Percentiles rank a stretch among this genome's conserved stretches.
Evolutionary conservation across 2,797 vertebrate genomes (phyloP).

Genomic region (Falco concolor): DNA sequence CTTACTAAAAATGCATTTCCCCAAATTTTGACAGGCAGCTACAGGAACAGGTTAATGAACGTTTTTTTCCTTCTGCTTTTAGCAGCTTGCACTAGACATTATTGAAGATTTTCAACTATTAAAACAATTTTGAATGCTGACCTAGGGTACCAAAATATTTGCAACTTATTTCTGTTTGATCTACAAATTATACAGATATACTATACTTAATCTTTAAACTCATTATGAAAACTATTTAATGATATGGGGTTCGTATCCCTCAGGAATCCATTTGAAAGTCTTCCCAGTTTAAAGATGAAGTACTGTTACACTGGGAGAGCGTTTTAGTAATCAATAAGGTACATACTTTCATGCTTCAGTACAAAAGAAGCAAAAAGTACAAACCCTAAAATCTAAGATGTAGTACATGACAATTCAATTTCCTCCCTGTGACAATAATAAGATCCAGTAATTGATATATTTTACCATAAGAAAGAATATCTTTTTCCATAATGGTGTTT

Average conservation of each 20-base stretch:
- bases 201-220: not conserved
- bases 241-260: not conserved
- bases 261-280: not conserved
- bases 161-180: not conserved
- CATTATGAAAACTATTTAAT: not conserved
- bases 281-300: not conserved
- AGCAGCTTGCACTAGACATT: not conserved
- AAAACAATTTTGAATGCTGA: not conserved
- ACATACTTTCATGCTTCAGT: not conserved
- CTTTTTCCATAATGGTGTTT: not conserved
- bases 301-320: not conserved
- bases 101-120: not conserved
- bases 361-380: not conserved
- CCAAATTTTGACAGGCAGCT: not conserved
- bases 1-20: not conserved
- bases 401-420: not conserved
- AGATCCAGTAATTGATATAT: not conserved
- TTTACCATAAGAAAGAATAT: not conserved
- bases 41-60: not conserved
- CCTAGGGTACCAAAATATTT: not conserved
- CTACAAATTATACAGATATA: not conserved
- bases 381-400: not conserved
- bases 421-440: not conserved
- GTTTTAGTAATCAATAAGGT: not conserved
- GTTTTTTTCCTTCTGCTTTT: not conserved